Base-by-base conservation (phyloP, 2,113 vertebrate genomes). In the Cyprinodon tularosa region DNA sequence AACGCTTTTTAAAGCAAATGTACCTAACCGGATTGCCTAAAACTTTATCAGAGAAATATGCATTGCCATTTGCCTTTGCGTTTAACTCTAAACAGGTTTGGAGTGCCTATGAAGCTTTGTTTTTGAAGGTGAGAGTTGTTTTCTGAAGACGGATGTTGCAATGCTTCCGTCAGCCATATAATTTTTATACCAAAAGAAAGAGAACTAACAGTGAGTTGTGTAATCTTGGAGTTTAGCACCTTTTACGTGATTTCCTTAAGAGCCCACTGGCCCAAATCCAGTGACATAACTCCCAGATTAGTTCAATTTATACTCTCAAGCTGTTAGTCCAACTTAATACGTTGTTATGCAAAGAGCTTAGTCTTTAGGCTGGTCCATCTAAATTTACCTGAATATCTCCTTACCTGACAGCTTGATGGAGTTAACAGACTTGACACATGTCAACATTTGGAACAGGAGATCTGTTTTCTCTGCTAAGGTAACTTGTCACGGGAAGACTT, bases 31-130 rank as follows among this genome's bases (percentile, higher is more conserved):
- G 2, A 15, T 8, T 53, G 9, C 12, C 44, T 45, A 2, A 10
- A 45, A 45, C 9, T 20, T 42, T 6, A 53, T 5, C 50, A 53
- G 17, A 7, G 29, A 57, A 20, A 53, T 6, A 57, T 57, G 7
- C 8, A n/a, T 17, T 57, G 17, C 2, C 8, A 2, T n/a, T 7
- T 15, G 17, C 20, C 50, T 45, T 57, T 29, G 17, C 9, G 4
- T 57, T 2, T 45, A 7, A n/a, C 50, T 20, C 17, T 57, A 20
- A 57, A 57, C 50, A 57, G 50, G 50, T 20, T 20, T 20, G 50
- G 17, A 10, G 44, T 45, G 6, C 44, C 44, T 57, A 10, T 57
- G 96, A 96, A 1, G 96, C 96, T 86, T 97, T 97, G 94, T 96
- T 97, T 90, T 97, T 97, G 84, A 94, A 94, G 78, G 91, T 93